Conservation (phyloP, 2,113 vertebrate species). For the Leucoraja erinaceus region DNA sequence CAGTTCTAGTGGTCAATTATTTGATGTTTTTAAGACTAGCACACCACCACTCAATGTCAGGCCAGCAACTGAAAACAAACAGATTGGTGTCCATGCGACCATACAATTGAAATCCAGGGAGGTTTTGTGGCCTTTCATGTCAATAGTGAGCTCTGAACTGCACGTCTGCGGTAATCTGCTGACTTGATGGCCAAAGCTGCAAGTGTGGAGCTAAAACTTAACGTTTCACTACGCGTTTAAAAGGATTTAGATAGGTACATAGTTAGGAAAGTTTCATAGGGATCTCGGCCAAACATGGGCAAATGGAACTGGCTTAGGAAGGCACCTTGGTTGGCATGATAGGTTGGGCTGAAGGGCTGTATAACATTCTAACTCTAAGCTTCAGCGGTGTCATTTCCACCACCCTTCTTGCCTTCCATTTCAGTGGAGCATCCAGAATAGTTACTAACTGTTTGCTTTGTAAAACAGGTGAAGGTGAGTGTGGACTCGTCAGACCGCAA, state of each 20-base stretch:
- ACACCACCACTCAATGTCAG: not conserved
- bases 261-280: not conserved
- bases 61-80: not conserved
- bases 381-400: not conserved
- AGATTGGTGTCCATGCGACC: not conserved
- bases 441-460: not conserved
- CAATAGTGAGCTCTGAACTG: not conserved
- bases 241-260: too few relatives aligned
- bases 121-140: not conserved
- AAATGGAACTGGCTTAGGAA: too few relatives aligned
- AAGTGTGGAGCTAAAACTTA: not conserved
- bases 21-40: not conserved
- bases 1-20: not conserved
- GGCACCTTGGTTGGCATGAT: too few relatives aligned
- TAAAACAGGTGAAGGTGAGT: slow-evolving; percentile 67
- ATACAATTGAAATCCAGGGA: not conserved
- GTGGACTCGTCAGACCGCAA: slow-evolving; percentile 72
- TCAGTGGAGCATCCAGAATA: not conserved
- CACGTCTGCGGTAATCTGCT: not conserved
- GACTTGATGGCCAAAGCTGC: not conserved
- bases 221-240: not conserved
- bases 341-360: too few relatives aligned
- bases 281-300: too few relatives aligned
- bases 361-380: too few relatives aligned
- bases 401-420: not conserved